Evolutionary conservation across 2,113 vertebrate genomes (phyloP), one percentile per base, ranked within the genome.

Genomic region (Cottus gobio): DNA sequence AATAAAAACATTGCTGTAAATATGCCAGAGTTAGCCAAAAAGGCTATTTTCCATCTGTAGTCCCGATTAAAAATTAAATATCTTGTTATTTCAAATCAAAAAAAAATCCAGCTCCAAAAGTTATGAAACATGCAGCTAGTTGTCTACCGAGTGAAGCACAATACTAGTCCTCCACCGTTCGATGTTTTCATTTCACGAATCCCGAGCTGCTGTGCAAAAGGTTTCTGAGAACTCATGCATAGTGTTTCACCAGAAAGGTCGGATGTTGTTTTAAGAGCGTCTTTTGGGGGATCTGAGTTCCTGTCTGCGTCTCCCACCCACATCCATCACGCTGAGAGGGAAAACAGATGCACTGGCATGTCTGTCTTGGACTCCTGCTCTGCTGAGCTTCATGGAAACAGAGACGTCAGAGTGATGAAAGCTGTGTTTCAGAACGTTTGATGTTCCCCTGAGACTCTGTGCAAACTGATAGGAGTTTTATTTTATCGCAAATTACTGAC

Each of bases 221-320:
- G 71, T 75, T 90, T 89, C 89, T 91, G 66, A 89, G 87, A 92
- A 83, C 75, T 85, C 77, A 72, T 36, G 87, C 80, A 89, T 86
- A 92, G 82, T 71, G 39, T 76, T 94, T 91, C 77, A 80, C 90
- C 91, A 91, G 89, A 93, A 75, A 90, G 77, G 75, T 87, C 64
- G 91, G 91, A 94, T 94, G 93, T 93, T 94, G 83, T 91, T 90
- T 82, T 67, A 88, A 82, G 85, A 81, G 31, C 26, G 90, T 86
- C 89, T 89, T 87, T 65, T 83, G 92, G 93, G 88, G 91, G 75
- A 85, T 89, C 50, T 64, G 78, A 90, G 85, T 95, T 95, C 93
- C 93, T 94, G 94, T 92, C 92, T 87, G 39, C 76, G 85, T 89
- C 94, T 91, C 89, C 93, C 93, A 92, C 93, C 83, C 93, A 92